Evolutionary conservation across 2,113 vertebrate genomes (phyloP).

Genomic region (Natator depressus): DNA sequence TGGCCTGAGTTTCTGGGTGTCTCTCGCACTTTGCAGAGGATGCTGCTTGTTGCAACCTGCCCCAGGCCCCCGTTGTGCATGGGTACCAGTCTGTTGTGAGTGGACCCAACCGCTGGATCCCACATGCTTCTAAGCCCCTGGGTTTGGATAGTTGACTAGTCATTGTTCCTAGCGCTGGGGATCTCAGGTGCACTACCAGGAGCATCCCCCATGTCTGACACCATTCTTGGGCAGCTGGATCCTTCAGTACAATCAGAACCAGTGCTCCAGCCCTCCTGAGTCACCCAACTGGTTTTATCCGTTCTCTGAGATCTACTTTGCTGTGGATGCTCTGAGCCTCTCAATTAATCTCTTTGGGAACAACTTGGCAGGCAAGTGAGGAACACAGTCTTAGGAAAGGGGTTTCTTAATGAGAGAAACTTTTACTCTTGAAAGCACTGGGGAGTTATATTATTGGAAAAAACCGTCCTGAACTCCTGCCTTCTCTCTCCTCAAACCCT

Average conservation of each 20-base stretch:
- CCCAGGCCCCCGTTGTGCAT: background rate
- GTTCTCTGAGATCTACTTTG: background rate
- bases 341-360: background rate
- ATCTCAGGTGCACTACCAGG: background rate
- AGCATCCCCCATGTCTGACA: background rate
- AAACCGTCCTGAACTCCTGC: background rate
- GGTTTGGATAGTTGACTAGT: background rate
- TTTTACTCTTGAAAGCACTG: background rate
- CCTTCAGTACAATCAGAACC: background rate
- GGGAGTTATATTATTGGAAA: background rate
- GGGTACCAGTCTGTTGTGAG: background rate
- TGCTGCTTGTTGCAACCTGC: background rate
- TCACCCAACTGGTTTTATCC: background rate
- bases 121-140: background rate
- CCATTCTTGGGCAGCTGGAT: background rate
- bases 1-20: background rate
- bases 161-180: background rate
- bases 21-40: background rate
- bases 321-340: background rate
- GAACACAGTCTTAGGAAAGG: background rate
- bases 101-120: background rate
- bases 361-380: background rate
- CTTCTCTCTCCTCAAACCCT: background rate
- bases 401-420: background rate
- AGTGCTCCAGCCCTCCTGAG: background rate